phyloP scores from a whole-genome alignment of 2,797 vertebrate species.

The Cottoperca gobio region DNA sequence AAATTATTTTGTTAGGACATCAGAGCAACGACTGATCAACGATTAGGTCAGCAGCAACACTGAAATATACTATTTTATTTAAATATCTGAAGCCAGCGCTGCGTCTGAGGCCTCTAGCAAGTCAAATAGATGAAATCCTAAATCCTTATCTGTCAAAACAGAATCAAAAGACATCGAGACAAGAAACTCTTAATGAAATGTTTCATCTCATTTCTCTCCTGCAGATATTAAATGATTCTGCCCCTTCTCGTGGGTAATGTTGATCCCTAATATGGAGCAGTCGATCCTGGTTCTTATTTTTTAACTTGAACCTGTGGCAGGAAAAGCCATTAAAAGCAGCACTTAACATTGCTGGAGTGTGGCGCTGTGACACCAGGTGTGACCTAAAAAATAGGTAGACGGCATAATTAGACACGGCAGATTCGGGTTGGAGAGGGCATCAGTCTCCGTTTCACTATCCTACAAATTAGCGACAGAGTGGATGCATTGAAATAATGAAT shows the following conservation, averaged over 20 bases:
- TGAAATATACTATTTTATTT: slow-evolving; percentile 22
- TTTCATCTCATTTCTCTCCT: slow-evolving; percentile 42
- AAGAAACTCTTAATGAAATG: slow-evolving; percentile 45
- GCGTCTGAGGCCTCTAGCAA: slow-evolving; percentile 21
- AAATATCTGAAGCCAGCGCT: slow-evolving; percentile 35
- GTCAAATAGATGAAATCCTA: slow-evolving; percentile 47
- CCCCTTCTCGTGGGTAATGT: slow-evolving; percentile 56
- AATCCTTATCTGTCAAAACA: slow-evolving; percentile 37
- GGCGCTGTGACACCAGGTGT: slow-evolving; percentile 71
- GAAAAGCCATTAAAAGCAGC: slow-evolving; percentile 76
- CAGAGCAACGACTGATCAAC: neutral
- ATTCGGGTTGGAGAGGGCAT: slow-evolving; percentile 76
- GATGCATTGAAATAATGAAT: slow-evolving; percentile 76
- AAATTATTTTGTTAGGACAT: too few species aligned
- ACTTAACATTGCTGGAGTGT: slow-evolving; percentile 77
- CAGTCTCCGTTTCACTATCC: slow-evolving; percentile 66
- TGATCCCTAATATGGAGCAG: slow-evolving; percentile 59
- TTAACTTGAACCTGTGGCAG: slow-evolving; percentile 64
- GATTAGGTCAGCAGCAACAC: slow-evolving; percentile 27
- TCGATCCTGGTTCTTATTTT: slow-evolving; percentile 59
- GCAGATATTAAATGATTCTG: slow-evolving; percentile 50
- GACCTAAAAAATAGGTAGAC: slow-evolving; percentile 69
- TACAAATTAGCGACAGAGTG: slow-evolving; percentile 73
- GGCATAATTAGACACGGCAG: slow-evolving; percentile 77
- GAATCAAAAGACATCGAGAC: slow-evolving; percentile 31